These are phyloP conservation scores for Ianthella basta DNA, from an alignment of 37 sponge, comb jelly and placozoan genomes.

Conservation along the genomic window DNA sequence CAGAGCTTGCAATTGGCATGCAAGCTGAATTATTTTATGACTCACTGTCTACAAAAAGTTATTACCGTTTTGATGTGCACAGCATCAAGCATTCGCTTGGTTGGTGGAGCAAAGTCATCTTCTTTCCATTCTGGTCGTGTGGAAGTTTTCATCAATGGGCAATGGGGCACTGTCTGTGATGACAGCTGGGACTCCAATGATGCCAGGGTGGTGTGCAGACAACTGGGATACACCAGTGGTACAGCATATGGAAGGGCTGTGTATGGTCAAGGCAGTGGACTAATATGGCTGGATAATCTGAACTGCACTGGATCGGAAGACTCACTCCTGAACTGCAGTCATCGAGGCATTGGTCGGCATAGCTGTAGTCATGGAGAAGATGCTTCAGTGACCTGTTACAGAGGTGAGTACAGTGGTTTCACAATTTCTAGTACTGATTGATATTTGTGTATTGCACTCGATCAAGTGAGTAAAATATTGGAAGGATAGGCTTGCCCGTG, in stretches of 20 bases:
- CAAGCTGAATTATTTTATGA: too few relatives aligned
- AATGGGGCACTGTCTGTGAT: slow-evolving; percentile 10
- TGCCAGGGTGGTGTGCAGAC: slow-evolving; percentile 11
- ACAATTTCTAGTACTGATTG: too few relatives aligned
- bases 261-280: not conserved
- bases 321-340: not conserved
- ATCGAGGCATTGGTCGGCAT: not conserved
- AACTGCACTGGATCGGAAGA: not conserved
- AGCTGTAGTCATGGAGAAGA: not conserved
- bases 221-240: not conserved
- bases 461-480: too few relatives aligned
- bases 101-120: not conserved
- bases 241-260: not conserved
- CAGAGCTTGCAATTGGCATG: too few relatives aligned
- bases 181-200: not conserved
- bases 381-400: not conserved
- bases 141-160: not conserved
- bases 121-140: slow-evolving; percentile 12
- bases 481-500: too few relatives aligned
- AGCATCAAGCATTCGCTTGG: not conserved
- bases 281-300: not conserved
- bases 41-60: too few relatives aligned
- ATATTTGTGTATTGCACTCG: too few relatives aligned
- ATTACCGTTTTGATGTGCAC: too few relatives aligned
- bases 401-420: too few relatives aligned